Conservation (phyloP, 1,140 invertebrate genomes). For the Melanaphis sacchari region DNA sequence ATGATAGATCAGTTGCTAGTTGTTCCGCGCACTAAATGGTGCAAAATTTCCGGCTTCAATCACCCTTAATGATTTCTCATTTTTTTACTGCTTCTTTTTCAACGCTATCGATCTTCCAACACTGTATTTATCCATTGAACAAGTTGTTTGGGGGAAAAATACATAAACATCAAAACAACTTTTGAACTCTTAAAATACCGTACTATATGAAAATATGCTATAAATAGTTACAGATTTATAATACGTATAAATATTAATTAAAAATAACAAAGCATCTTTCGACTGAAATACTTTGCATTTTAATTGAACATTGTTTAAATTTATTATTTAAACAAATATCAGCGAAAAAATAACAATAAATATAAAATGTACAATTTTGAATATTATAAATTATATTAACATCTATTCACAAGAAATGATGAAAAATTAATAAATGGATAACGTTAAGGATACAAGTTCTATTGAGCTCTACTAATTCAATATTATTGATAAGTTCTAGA, state of each 20-base stretch:
- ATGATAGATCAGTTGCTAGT: conserved; percentile 46
- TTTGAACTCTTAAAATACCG: not conserved
- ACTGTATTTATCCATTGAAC: not conserved
- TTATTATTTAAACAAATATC: not conserved
- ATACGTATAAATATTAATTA: not conserved
- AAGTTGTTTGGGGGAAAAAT: not conserved
- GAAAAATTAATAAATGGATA: not conserved
- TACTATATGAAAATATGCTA: not conserved
- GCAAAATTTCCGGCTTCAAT: conserved; percentile 43
- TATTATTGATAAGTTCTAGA: not conserved
- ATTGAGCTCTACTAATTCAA: not conserved
- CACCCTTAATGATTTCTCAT: conserved; percentile 50
- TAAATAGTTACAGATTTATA: not conserved
- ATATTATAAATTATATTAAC: not conserved
- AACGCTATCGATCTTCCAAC: not conserved
- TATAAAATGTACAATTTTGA: not conserved
- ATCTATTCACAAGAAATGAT: not conserved
- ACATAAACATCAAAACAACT: not conserved
- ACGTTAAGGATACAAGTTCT: too few species aligned
- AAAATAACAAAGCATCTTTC: not conserved
- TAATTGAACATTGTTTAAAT: not conserved
- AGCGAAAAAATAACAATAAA: not conserved
- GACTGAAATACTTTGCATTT: not conserved
- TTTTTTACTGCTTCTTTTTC: conserved; percentile 34
- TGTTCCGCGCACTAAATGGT: conserved; percentile 18